Base-by-base conservation (phyloP, 1,140 invertebrate species). In the Brachionus rubens region DNA sequence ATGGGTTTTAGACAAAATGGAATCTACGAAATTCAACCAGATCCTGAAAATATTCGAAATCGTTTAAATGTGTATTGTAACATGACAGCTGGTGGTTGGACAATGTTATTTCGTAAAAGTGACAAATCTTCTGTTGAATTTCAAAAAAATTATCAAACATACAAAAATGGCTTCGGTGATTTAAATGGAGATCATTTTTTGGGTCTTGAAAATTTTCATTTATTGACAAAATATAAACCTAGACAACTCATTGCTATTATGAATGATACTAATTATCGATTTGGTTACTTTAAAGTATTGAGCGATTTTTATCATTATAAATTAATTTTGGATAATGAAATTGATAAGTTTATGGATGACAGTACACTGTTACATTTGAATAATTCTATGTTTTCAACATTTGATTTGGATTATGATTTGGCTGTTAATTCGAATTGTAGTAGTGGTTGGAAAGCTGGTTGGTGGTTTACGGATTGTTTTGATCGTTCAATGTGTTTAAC, bases 401-500 rank as follows among this genome's bases (percentile, higher is more conserved):
- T 50, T 50, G 68, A 72, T 54, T 12, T 72, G n/a, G 68, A 72
- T 33, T 72, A 40, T 41, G 68, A 72, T 54, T 41, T 50, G 10
- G 68, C 68, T 33, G 68, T 41, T 21, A 72, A 72, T 28, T 72
- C 68, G 24, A 72, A 72, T 40, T 72, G 68, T 26, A 72, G 68
- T 48, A 40, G 30, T 50, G 68, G 68, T 14, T 72, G 68, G 68
- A 72, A 54, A 24, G 68, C 68, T 10, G 68, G 68, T n/a, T 72
- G 68, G 68, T 72, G 68, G 68, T 72, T 72, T n/a, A 72, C 68
- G 2, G 68, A 72, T 41, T 72, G 68, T 40, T 72, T 72, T 30
- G 68, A 72, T 30, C 19, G 36, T 12, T 72, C 68, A 12, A 50
- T 41, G 30, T 72, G 68, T 40, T 19, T 72, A n/a, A 72, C 68